These are phyloP conservation scores for Pollenia griseotomentosa DNA, from an alignment of 2,888 invertebrate genomes.

Conservation along the genomic window DNA sequence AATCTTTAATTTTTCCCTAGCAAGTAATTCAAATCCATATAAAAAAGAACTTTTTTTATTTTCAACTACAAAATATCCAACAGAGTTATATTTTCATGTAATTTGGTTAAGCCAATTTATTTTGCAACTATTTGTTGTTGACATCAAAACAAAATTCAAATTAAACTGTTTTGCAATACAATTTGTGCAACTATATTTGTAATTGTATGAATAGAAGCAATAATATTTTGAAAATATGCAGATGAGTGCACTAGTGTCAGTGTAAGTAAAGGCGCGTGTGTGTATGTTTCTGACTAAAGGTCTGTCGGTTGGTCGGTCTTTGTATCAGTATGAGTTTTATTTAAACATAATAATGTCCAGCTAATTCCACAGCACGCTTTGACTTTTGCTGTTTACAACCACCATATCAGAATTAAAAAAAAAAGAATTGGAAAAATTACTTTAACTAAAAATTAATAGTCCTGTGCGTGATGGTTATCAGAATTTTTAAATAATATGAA, in stretches of 20 bases:
- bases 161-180: slow-evolving; percentile 29
- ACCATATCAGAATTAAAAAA: too few species aligned
- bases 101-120: slow-evolving; percentile 48
- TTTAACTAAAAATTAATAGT: too few species aligned
- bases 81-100: neutral
- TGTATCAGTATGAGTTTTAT: too few species aligned
- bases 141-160: slow-evolving; percentile 20
- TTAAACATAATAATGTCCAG: too few species aligned
- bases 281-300: neutral
- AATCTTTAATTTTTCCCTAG: neutral
- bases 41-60: neutral
- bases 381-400: too few species aligned
- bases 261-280: neutral
- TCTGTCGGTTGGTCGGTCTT: too few species aligned
- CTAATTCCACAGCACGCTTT: too few species aligned
- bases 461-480: neutral
- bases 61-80: neutral
- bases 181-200: neutral
- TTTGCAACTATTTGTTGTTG: neutral
- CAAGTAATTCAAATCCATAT: slow-evolving; percentile 3
- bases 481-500: too few species aligned
- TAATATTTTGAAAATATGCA: slow-evolving; percentile 10
- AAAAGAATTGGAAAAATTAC: neutral
- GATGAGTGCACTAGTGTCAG: neutral
- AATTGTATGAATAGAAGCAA: slow-evolving; percentile 11